Base-by-base conservation (phyloP, 2,797 vertebrate species). In the Phylloscopus collybita region DNA sequence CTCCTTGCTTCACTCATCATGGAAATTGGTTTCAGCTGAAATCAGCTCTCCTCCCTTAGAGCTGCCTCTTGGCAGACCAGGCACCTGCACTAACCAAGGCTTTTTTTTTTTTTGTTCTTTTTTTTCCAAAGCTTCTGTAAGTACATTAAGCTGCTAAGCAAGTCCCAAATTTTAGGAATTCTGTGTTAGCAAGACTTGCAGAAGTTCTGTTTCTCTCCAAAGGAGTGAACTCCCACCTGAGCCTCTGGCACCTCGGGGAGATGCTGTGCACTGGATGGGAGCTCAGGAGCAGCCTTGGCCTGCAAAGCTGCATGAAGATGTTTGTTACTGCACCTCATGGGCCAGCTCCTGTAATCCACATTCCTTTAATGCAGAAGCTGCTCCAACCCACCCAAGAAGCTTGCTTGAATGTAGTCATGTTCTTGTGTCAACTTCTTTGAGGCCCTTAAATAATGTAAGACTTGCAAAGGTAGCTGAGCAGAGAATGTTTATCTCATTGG, bases 1-100 rank as follows among this genome's bases (percentile, higher is more conserved):
- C 47, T 38, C 53, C 50, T 87, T 86, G 69, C 65, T 79, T 94
- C 85, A 66, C 59, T 93, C 82, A 79, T 75, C 66, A 36, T 50
- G 70, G 69, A 83, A 91, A 95, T 91, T 91, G 42, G 13, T 80
- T 95, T 78, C 76, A 92, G 85, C 65, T 91, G 85, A 88, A 91
- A 91, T 69, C 75, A 94, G 47, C 51, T 72, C 12, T 5, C 21
- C 21, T 80, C 57, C 54, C 42, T 86, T 73, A 69, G 76, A 79
- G 66, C 60, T 86, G 40, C 76, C 53, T 81, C 47, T 86, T 95
- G 92, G 84, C 82, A 81, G 44, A 29, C 2, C n/a, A 34, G 60
- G 59, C 70, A 91, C 73, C 91, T 93, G 85, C 82, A 81, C 76
- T 59, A 91, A 67, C 10, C 3, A 4, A 44, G 30, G 25, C 11